Evolutionary conservation across 2,113 vertebrate genomes (phyloP), one percentile per base, ranked within the genome.

Genomic region (Sinocyclocheilus maitianheensis): DNA sequence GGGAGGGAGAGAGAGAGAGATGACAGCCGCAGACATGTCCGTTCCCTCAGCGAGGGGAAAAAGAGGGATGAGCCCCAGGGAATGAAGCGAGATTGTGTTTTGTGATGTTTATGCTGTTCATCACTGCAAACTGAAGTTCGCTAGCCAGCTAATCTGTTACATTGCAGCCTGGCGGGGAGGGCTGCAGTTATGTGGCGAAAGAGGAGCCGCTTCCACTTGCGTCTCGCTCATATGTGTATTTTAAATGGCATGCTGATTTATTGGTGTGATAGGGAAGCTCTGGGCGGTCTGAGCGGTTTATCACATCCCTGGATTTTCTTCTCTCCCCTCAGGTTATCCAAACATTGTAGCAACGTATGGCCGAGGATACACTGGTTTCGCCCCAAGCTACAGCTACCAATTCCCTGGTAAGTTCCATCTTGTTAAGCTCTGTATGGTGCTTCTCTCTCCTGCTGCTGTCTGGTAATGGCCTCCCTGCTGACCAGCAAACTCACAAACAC

Each of bases 361-460:
- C 91, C 93, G 97, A 90, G 97, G 96, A 92, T 97, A 97, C 84
- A 97, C 96, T 20, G 96, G 97, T 92, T 97, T 97, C 86, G 95
- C 96, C 91, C 97, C 97, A 60, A 97, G 96, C 92, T 97, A 97
- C 92, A 97, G 97, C 93, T 97, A 97, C 91, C 97, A 97, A 87
- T 97, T 97, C 92, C 97, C 97, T 95, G 96, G 97, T 97, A 95
- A 26, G 96, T 96, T 88, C 84, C 85, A 81, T 91, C 86, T 84
- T 84, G 85, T 90, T 90, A 89, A 87, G 48, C 81, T 24, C 87
- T 86, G 87, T 87, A 75, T 91, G 82, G 71, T 63, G 71, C 78
- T 83, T 51, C 65, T 62, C 65, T 83, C 48, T 72, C 90, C 89
- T 77, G 81, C 87, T 87, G 84, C 60, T 80, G 63, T 81, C 69